Evolutionary conservation across 2,113 vertebrate genomes (phyloP).

Genomic region (Neomonachus schauinslandi): DNA sequence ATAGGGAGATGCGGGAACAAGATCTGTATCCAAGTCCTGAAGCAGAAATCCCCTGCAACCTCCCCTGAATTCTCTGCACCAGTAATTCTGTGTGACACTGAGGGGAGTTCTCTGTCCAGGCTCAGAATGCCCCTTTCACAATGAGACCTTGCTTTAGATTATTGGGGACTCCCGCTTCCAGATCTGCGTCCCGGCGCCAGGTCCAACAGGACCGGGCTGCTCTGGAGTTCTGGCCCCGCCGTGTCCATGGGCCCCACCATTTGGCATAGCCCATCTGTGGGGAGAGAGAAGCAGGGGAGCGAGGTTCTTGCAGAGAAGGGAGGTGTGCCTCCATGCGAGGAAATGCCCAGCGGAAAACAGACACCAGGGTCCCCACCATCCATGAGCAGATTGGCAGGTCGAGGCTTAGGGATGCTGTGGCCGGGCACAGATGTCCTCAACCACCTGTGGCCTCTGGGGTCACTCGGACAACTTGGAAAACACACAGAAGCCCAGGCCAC

Average conservation of each 20-base stretch:
- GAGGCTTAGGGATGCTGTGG: not conserved
- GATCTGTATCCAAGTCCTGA: not conserved
- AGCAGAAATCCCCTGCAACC: not conserved
- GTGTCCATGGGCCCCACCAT: fast-evolving
- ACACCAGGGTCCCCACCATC: not conserved
- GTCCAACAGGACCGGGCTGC: too few species aligned
- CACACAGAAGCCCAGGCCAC: not conserved
- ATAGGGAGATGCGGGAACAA: not conserved
- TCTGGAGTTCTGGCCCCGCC: fast-evolving
- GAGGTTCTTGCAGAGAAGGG: not conserved
- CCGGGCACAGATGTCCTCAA: not conserved
- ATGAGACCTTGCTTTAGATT: not conserved
- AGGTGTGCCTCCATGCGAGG: fast-evolving
- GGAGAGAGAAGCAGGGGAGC: too few species aligned
- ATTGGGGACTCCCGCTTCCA: not conserved
- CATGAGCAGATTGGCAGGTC: fast-evolving
- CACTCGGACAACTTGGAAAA: fast-evolving
- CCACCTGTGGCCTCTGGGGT: not conserved
- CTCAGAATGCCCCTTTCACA: not conserved
- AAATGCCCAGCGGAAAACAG: not conserved
- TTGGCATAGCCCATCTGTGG: not conserved
- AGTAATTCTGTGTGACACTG: not conserved
- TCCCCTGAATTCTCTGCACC: not conserved
- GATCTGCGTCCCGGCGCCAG: not conserved
- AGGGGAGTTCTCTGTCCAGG: not conserved